phyloP scores from a whole-genome alignment of 1,140 invertebrate species.

The Drosophila pruinosa region DNA sequence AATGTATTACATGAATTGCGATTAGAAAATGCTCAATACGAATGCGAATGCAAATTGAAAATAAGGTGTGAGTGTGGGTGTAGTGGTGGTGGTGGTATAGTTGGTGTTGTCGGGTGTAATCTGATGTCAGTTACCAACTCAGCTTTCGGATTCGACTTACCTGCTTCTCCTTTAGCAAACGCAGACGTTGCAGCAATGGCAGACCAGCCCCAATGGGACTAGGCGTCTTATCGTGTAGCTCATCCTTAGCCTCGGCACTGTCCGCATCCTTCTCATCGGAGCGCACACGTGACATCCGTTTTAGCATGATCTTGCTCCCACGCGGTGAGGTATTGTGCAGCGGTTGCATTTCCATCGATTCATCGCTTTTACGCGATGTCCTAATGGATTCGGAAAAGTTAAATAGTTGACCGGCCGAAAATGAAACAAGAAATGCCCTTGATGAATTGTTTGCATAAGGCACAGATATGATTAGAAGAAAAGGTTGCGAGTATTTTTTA shows the following conservation, averaged over 20 bases:
- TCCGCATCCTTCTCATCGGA: constrained; percentile 87
- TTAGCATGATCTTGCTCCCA: constrained; percentile 84
- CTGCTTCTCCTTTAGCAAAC: constrained; percentile 93
- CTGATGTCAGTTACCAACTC: background rate
- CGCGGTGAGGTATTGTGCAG: constrained; percentile 83
- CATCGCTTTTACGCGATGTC: constrained; percentile 84
- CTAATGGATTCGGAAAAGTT: constrained; percentile 11
- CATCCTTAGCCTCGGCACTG: constrained; percentile 84
- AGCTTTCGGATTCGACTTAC: constrained; percentile 84
- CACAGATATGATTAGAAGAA: no score
- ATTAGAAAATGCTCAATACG: background rate
- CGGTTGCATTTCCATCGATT: constrained; percentile 87
- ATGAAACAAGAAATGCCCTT: no score
- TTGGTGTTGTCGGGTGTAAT: background rate
- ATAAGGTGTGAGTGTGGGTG: constrained; percentile 10
- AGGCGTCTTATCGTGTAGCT: constrained; percentile 85
- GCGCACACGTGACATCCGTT: constrained; percentile 88
- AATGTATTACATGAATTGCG: constrained; percentile 7
- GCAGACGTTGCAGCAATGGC: constrained; percentile 90
- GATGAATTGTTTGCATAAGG: no score
- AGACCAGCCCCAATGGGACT: constrained; percentile 91
- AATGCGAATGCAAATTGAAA: constrained; percentile 19
- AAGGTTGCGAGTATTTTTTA: no score
- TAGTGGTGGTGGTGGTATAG: constrained; percentile 4
- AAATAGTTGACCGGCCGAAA: no score